phyloP scores from a whole-genome alignment of 30 jellyfish, hydroid and myxozoan genomes.

The Catostylus mosaicus region DNA sequence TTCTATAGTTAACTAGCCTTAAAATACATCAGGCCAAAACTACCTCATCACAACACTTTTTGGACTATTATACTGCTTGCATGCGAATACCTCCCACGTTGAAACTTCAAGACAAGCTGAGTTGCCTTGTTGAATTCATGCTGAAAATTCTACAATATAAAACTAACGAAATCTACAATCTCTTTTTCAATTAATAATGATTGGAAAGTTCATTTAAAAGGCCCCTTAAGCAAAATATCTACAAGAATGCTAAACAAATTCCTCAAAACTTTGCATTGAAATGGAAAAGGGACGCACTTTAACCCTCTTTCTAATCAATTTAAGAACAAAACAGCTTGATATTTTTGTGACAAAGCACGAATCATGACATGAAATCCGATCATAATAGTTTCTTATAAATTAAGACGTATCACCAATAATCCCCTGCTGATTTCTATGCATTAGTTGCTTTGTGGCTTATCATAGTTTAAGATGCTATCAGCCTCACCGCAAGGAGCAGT shows the following conservation, averaged over 20 bases:
- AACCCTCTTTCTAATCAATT: background rate
- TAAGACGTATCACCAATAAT: background rate
- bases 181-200: no score
- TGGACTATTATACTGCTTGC: no score
- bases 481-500: background rate
- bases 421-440: background rate
- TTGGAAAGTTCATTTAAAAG: no score
- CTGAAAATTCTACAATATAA: no score
- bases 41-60: no score
- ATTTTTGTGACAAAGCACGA: background rate
- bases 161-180: no score
- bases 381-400: background rate
- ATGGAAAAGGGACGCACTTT: background rate
- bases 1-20: no score
- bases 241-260: background rate
- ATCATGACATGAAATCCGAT: background rate
- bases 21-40: no score
- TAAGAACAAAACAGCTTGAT: background rate
- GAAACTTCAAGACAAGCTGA: no score
- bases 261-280: background rate
- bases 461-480: background rate
- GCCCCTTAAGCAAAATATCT: no score
- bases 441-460: background rate
- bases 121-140: no score
- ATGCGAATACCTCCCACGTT: no score